A percentile compares a stretch with the other conserved stretches of the same genome.
Evolutionary conservation across 2,113 vertebrate genomes (phyloP).

Genomic region (Accipiter cooperii): DNA sequence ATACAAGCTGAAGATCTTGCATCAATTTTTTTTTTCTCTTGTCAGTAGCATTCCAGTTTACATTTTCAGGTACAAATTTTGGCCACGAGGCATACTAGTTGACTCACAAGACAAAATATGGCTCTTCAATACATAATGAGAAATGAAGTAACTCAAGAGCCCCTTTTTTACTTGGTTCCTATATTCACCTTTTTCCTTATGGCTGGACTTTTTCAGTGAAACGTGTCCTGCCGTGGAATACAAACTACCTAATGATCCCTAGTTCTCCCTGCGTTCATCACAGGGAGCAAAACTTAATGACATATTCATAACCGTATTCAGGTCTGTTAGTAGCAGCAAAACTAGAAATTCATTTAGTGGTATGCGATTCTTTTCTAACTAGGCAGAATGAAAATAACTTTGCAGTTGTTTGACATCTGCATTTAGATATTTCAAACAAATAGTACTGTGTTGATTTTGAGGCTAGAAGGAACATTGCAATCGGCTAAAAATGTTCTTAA

Average conservation of each 20-base stretch:
- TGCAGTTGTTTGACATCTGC: not conserved
- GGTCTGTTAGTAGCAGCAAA: not conserved
- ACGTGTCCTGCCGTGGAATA: not conserved
- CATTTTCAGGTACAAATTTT: not conserved
- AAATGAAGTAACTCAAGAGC: not conserved
- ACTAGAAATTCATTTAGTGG: not conserved
- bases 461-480: not conserved
- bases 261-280: not conserved
- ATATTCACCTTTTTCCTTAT: not conserved
- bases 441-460: not conserved
- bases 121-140: not conserved
- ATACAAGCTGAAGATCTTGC: not conserved
- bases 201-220: not conserved
- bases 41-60: not conserved
- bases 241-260: not conserved
- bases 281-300: not conserved
- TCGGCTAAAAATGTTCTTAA: not conserved
- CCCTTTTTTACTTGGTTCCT: not conserved
- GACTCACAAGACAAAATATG: not conserved
- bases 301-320: not conserved
- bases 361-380: not conserved
- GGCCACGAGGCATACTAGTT: accelerated
- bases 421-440: not conserved
- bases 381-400: not conserved
- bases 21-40: accelerated